Conservation (phyloP, 2,113 vertebrate species). For the Orcinus orca region DNA sequence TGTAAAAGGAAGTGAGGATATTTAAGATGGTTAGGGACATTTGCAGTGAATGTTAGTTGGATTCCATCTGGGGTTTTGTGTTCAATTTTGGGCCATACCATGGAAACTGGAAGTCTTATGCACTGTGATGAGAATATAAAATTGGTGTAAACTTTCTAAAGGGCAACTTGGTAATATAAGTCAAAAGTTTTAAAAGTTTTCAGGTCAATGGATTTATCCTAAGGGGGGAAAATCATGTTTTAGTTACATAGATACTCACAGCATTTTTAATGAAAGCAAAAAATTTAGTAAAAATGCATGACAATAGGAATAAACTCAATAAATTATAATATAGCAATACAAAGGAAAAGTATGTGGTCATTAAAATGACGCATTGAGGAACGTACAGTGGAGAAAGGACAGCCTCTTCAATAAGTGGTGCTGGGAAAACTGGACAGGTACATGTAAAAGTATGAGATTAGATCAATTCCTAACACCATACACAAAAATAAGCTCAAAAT, state of each 20-base stretch:
- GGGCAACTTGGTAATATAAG: background rate
- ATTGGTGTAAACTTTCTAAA: background rate
- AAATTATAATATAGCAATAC: background rate
- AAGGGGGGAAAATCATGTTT: background rate
- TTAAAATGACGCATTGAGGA: background rate
- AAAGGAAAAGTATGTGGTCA: background rate
- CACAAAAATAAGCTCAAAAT: no score
- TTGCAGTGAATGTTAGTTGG: background rate
- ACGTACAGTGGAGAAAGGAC: no score
- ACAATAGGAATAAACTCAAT: background rate
- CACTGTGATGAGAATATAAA: conserved; percentile 27
- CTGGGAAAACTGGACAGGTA: no score
- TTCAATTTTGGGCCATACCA: background rate
- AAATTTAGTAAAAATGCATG: background rate
- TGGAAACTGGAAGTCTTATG: background rate
- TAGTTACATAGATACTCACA: background rate
- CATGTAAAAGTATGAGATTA: no score
- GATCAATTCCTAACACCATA: no score
- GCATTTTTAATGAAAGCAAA: background rate
- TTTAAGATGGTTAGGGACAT: background rate
- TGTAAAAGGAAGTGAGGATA: background rate
- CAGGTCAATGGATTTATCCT: background rate
- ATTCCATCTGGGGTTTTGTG: background rate
- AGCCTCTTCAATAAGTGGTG: no score
- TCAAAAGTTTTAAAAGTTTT: background rate